Conservation (phyloP, 2,113 vertebrate species). For the Coryphaenoides rupestris region DNA sequence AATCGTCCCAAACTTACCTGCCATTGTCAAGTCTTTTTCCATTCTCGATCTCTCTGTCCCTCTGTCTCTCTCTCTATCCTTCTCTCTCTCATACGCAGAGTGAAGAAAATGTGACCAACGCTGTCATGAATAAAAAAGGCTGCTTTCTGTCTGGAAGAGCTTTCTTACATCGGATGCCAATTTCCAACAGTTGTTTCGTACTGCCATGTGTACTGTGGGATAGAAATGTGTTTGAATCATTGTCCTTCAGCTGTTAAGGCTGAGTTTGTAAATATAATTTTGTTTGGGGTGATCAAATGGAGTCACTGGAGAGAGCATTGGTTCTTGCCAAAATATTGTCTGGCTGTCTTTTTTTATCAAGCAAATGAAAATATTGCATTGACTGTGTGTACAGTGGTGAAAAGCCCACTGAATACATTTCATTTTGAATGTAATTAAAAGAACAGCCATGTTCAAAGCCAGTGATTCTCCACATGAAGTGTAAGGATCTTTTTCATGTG, state of each 20-base stretch:
- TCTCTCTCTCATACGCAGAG: too few species aligned
- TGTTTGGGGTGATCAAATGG: conserved; percentile 27
- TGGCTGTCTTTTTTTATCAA: conserved; percentile 30
- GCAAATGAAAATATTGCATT: conserved; percentile 54
- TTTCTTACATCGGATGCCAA: neutral
- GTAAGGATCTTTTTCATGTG: neutral
- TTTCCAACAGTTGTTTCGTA: neutral
- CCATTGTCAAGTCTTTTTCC: conserved; percentile 6
- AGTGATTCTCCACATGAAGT: too few species aligned
- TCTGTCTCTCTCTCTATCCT: too few species aligned
- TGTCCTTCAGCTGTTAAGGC: neutral
- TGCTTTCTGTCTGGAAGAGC: too few species aligned
- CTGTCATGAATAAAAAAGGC: too few species aligned
- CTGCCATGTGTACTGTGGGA: conserved; percentile 6
- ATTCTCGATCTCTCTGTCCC: neutral
- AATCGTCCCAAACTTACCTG: neutral
- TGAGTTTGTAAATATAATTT: conserved; percentile 19
- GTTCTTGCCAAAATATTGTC: conserved; percentile 21
- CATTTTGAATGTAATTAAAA: conserved; percentile 1
- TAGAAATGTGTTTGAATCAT: conserved; percentile 18
- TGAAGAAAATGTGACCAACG: too few species aligned
- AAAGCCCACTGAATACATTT: too few species aligned
- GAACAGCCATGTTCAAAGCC: conserved; percentile 2
- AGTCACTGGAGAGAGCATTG: neutral
- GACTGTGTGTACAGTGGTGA: conserved; percentile 41